Conservation (phyloP, 2,888 invertebrate genomes). For the Tolmerus cingulatus region DNA sequence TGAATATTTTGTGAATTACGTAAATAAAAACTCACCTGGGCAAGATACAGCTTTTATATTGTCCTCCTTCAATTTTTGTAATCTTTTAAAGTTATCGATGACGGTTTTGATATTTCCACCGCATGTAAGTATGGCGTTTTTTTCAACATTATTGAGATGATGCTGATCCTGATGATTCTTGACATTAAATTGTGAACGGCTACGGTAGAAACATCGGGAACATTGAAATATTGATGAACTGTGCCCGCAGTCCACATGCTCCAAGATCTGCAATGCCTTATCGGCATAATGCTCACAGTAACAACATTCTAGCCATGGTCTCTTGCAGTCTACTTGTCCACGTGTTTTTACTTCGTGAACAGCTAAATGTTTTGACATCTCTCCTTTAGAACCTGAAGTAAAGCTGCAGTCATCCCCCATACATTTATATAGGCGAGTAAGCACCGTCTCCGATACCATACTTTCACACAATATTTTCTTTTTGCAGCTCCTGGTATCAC, state of each 20-base stretch:
- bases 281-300: neutral
- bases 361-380: neutral
- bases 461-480: neutral
- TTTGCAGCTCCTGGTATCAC: neutral
- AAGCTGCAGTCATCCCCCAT: neutral
- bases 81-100: neutral
- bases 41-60: neutral
- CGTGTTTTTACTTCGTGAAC: neutral
- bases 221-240: conserved; percentile 7
- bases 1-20: neutral
- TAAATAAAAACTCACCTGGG: neutral
- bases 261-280: neutral
- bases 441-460: neutral
- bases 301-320: conserved; percentile 6
- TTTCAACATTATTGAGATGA: neutral
- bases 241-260: neutral
- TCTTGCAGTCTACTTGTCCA: neutral
- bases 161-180: neutral
- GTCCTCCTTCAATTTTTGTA: neutral
- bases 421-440: neutral
- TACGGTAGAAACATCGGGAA: conserved; percentile 3
- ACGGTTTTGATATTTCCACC: neutral
- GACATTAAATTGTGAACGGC: neutral
- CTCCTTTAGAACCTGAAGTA: neutral
- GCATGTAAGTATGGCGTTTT: neutral